Conservation (phyloP, 2,113 vertebrate species). For the Sander lucioperca region DNA sequence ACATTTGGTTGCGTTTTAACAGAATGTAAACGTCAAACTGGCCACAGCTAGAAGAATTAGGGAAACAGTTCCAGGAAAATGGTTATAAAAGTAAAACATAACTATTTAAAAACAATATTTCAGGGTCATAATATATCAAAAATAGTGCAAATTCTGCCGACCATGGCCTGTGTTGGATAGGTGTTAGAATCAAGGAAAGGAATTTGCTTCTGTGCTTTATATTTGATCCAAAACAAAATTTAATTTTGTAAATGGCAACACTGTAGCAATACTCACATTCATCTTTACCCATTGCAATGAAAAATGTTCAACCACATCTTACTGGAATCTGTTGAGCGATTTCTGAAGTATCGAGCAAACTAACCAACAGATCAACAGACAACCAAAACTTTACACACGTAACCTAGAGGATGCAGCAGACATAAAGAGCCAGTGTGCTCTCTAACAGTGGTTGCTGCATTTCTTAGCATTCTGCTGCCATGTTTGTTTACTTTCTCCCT, state of each 20-base stretch:
- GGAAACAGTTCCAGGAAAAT: neutral
- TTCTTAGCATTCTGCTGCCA: conserved; percentile 69
- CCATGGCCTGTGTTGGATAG: neutral
- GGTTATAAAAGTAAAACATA: neutral
- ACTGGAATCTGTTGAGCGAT: neutral
- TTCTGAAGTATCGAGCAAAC: neutral
- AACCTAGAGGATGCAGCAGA: neutral
- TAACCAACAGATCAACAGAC: neutral
- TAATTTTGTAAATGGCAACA: neutral
- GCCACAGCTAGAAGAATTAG: neutral
- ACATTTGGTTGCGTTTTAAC: no score
- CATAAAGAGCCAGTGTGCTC: conserved; percentile 3
- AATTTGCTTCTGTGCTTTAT: neutral
- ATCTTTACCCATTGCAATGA: neutral
- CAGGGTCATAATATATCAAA: neutral
- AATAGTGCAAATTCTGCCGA: neutral
- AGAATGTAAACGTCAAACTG: no score
- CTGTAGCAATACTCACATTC: neutral
- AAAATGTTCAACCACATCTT: neutral
- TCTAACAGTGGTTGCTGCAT: conserved; percentile 17
- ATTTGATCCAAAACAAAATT: neutral
- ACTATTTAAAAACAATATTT: no score
- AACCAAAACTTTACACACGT: neutral
- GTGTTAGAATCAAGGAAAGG: neutral
- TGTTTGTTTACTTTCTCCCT: conserved; percentile 78